Conservation (phyloP, 2,888 invertebrate species). For the Parascotia fuliginaria region DNA sequence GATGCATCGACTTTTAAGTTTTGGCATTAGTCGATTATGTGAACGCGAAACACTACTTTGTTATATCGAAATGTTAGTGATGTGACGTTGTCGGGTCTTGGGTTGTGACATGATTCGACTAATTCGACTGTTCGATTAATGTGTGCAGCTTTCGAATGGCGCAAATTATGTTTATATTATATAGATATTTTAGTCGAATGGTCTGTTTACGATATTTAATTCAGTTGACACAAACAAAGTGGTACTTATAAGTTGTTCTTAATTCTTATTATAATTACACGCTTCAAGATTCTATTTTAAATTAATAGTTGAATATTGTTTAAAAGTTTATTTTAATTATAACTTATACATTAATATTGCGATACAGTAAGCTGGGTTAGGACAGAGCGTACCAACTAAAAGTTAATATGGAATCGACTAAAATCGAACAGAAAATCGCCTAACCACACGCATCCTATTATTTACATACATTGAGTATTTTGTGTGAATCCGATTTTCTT, state of each 20-base stretch:
- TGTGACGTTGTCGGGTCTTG: constrained; percentile 44
- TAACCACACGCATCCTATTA: constrained; percentile 18
- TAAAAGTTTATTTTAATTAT: constrained; percentile 38
- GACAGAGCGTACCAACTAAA: constrained; percentile 20
- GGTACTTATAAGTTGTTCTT: constrained; percentile 51
- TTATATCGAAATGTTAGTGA: constrained; percentile 31
- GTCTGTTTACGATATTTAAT: constrained; percentile 38
- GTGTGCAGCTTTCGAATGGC: constrained; percentile 34
- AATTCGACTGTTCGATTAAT: constrained; percentile 36
- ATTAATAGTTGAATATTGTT: constrained; percentile 41
- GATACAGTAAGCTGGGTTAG: constrained; percentile 33
- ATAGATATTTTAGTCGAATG: constrained; percentile 37
- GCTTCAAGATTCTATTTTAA: constrained; percentile 49
- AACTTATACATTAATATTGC: constrained; percentile 35
- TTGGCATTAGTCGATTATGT: constrained; percentile 36
- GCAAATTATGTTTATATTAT: constrained; percentile 38
- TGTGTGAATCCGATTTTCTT: constrained; percentile 9
- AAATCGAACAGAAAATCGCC: constrained; percentile 29
- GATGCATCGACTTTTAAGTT: constrained; percentile 31
- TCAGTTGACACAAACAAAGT: constrained; percentile 43
- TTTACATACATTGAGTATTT: constrained; percentile 24
- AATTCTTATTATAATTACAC: constrained; percentile 45
- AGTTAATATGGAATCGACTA: constrained; percentile 31
- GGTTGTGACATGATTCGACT: constrained; percentile 40
- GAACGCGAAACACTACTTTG: constrained; percentile 32